Evolutionary conservation across 1,140 invertebrate genomes (phyloP).

Genomic region (Leptonema lineaticorne): DNA sequence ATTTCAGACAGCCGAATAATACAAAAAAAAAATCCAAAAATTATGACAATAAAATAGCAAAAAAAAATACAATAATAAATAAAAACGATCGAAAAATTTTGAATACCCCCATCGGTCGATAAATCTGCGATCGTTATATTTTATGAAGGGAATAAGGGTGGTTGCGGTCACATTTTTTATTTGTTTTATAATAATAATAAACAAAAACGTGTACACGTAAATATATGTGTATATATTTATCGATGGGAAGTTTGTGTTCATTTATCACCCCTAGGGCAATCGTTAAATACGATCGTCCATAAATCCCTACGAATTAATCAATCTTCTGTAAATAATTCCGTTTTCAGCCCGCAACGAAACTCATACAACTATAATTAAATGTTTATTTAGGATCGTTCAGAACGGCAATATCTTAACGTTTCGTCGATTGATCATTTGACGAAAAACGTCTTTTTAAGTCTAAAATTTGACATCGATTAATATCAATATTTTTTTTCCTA

Average conservation of each 20-base stretch:
- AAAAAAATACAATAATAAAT: background rate
- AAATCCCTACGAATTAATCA: constrained; percentile 20
- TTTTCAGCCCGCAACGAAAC: too few species aligned
- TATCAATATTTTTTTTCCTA: too few species aligned
- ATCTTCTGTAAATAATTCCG: constrained; percentile 18
- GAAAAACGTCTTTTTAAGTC: too few species aligned
- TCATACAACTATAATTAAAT: too few species aligned
- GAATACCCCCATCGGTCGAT: background rate
- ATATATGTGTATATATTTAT: background rate
- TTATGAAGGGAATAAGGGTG: background rate
- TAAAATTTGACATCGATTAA: too few species aligned
- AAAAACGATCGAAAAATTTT: background rate
- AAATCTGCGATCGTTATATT: constrained; percentile 21
- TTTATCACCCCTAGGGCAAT: constrained; percentile 6
- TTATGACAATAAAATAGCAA: background rate
- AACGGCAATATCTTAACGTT: too few species aligned
- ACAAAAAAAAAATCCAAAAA: too few species aligned
- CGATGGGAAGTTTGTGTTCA: background rate
- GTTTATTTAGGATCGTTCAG: too few species aligned
- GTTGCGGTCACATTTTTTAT: constrained; percentile 4
- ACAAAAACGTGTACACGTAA: background rate
- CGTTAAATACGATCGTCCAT: constrained; percentile 23
- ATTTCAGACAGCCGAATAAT: background rate
- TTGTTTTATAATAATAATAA: too few species aligned
- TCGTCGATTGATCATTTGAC: too few species aligned